Percentiles rank a stretch among this genome's conserved stretches.
Evolutionary conservation across 2,888 invertebrate species (phyloP).

Genomic region (Entomobrya multifasciata): DNA sequence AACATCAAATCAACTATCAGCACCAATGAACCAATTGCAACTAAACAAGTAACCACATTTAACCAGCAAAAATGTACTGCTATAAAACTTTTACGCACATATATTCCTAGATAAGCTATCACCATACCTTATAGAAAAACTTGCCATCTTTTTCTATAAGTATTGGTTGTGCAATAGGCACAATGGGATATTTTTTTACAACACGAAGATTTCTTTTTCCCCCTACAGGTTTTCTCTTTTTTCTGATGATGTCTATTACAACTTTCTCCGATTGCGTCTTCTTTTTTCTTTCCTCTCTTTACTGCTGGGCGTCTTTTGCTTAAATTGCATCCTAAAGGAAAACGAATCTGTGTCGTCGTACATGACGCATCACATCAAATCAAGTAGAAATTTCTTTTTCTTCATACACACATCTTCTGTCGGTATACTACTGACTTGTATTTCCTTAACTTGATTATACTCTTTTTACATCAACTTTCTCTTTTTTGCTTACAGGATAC

Average conservation of each 20-base stretch:
- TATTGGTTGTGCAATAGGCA: not conserved
- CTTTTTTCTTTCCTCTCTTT: not conserved
- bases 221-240: not conserved
- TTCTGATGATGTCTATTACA: not conserved
- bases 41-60: constrained; percentile 50
- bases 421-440: not conserved
- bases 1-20: constrained; percentile 57
- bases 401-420: not conserved
- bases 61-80: not conserved
- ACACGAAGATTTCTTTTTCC: not conserved
- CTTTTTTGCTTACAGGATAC: no score
- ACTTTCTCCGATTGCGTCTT: constrained; percentile 9
- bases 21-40: constrained; percentile 51
- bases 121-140: no score
- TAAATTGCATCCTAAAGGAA: not conserved
- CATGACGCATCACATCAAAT: constrained; percentile 45
- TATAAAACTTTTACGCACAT: not conserved
- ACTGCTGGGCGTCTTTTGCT: not conserved
- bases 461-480: not conserved
- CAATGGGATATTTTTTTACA: not conserved
- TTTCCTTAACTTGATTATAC: not conserved
- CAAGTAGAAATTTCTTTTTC: constrained; percentile 44
- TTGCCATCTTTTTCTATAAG: no score
- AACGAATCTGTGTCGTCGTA: constrained; percentile 22
- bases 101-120: no score